phyloP scores from a whole-genome alignment of 2,113 vertebrate species.

The Corythoichthys intestinalis region DNA sequence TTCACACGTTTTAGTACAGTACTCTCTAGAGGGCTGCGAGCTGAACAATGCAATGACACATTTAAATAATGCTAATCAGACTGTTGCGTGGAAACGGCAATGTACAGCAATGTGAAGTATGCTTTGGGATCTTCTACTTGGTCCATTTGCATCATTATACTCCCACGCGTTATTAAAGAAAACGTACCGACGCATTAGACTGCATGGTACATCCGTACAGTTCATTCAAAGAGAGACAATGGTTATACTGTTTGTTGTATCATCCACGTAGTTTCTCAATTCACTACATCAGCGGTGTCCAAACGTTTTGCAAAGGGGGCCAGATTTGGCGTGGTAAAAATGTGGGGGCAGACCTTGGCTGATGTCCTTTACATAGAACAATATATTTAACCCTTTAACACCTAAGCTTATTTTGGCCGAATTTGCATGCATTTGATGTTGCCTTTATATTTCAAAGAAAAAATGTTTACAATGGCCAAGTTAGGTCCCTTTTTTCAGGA shows the following conservation, averaged over 20 bases:
- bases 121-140: constrained; percentile 31
- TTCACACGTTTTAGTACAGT: constrained; percentile 25
- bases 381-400: no score
- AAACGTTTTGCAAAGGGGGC: no score
- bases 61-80: constrained; percentile 61
- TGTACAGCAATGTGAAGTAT: constrained; percentile 49
- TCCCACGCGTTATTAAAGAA: constrained; percentile 19
- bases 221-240: no score
- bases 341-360: no score
- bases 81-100: constrained; percentile 49
- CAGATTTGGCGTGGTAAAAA: no score
- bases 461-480: no score
- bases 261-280: background rate
- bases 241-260: background rate
- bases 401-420: no score
- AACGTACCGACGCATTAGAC: constrained; percentile 2
- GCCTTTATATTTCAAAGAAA: no score
- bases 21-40: constrained; percentile 37
- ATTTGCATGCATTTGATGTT: no score
- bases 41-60: constrained; percentile 59
- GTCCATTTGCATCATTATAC: constrained; percentile 16
- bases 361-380: no score
- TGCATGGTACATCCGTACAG: background rate
- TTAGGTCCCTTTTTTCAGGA: no score
- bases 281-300: no score